These are phyloP conservation scores for Gnathonemus echidnorhynchus DNA, from an alignment of 2,113 vertebrate species.

Conservation along the genomic window DNA sequence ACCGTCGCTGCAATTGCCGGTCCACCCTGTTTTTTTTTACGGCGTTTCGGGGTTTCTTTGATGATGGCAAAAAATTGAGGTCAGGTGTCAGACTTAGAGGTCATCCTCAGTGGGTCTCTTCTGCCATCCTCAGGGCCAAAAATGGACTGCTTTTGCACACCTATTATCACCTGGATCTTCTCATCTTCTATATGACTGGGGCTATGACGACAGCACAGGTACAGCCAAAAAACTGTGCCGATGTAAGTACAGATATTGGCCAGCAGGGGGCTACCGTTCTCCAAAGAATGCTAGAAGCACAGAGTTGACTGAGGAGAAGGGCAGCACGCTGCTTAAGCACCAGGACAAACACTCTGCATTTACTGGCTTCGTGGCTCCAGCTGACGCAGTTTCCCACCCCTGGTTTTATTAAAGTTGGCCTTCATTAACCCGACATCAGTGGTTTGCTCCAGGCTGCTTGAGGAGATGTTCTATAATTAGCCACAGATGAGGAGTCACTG, in stretches of 20 bases:
- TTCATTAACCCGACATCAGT: not conserved
- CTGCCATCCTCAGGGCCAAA: slow-evolving; percentile 12
- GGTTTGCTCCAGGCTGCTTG: not conserved
- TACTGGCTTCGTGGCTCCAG: not conserved
- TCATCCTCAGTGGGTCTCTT: slow-evolving; percentile 16
- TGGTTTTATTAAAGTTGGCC: not conserved
- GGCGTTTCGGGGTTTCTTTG: not conserved
- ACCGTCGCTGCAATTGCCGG: not conserved
- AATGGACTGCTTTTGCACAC: slow-evolving; percentile 10
- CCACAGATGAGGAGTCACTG: not conserved
- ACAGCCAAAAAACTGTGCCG: not conserved
- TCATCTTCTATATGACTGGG: not conserved
- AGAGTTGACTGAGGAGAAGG: not conserved
- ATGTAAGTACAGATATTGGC: not conserved
- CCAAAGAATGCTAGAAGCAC: not conserved
- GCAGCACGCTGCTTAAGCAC: not conserved
- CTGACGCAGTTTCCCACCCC: not conserved
- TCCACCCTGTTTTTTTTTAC: not conserved
- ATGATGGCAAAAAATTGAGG: slow-evolving; percentile 21
- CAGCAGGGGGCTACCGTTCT: slow-evolving; percentile 10
- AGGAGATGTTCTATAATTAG: not conserved
- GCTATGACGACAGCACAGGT: not conserved
- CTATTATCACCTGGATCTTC: not conserved
- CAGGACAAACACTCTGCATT: not conserved
- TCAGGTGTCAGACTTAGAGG: slow-evolving; percentile 26